phyloP scores from a whole-genome alignment of 2,888 invertebrate genomes.

The Cephus sareptanus region DNA sequence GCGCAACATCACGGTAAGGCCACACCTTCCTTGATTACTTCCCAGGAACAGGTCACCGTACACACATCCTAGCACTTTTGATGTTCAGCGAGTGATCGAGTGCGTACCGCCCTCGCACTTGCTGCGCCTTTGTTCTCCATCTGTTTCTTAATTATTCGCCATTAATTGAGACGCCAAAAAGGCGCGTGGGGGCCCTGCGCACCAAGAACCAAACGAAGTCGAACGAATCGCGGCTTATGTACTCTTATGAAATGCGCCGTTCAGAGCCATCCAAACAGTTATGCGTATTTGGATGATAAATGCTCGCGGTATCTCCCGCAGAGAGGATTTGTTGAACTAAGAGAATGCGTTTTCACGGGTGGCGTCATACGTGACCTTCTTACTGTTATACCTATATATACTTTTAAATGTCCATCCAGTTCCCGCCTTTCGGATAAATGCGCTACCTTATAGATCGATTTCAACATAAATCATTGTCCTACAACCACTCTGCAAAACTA shows the following conservation, averaged over 20 bases:
- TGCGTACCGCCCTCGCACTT: slow-evolving; percentile 17
- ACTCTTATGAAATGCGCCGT: not conserved
- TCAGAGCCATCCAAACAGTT: not conserved
- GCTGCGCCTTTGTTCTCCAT: slow-evolving; percentile 3
- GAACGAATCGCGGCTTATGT: not conserved
- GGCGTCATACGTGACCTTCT: not conserved
- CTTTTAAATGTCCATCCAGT: not conserved
- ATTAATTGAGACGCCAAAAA: slow-evolving; percentile 18
- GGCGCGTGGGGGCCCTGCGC: not conserved
- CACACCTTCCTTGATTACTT: slow-evolving; percentile 15
- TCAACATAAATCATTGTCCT: not conserved
- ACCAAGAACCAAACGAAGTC: not conserved
- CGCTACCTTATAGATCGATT: not conserved
- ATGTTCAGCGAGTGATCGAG: not conserved
- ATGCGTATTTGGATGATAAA: not conserved
- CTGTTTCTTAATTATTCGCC: slow-evolving; percentile 14
- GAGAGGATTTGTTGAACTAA: not conserved
- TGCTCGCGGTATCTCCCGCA: not conserved
- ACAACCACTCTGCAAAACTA: not conserved
- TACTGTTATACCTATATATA: not conserved
- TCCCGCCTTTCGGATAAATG: not conserved
- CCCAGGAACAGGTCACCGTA: not conserved
- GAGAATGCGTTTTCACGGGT: not conserved
- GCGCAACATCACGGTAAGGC: slow-evolving; percentile 7
- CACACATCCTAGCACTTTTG: not conserved